Evolutionary conservation across 2,888 invertebrate species (phyloP), one percentile per base, ranked within the genome.

Genomic region (Clivina fossor): DNA sequence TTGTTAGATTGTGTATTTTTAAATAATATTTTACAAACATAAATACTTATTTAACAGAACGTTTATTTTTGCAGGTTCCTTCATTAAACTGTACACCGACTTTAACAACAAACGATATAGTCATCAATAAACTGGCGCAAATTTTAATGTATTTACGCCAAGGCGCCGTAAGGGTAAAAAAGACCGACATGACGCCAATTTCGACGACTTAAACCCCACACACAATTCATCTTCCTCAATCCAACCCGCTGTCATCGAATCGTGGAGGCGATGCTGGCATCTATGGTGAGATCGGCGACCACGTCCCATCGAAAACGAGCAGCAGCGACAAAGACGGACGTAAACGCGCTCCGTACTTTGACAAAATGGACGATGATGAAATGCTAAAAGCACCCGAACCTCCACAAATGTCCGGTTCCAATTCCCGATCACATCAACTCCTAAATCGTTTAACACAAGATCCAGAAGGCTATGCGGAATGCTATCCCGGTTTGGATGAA

Each of bases 401-500:
- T 33, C 59, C 8, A 59, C 51, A 4, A 40, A 20, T 48, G 59
- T 13, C 24, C 15, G 28, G 20, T 5, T 20, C 30, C 4, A 50
- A 40, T 32, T 61, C 50, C 55, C 64, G 16, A 55, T 63, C 56
- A 60, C 65, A 44, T 62, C 83, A 85, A 47, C 78, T 91, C 59
- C 77, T 90, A 32, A 88, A 88, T 3, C 84, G 89, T 50, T 76
- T 93, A 57, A 85, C 90, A 2, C 90, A 90, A 18, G 92, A 93
- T 71, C 93, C 93, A 0, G 92, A 94, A 74, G 95, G 96, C 30
- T 97, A 98, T 76, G 96, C 96, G 2, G 98, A 98, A 74, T 98
- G 98, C 74, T 98, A 98, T 77, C 98, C 98, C 0, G 97, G 96
- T 1, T 76, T 92, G 60, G 83, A 93, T 56, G 93, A 93, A 75